Conservation (phyloP, 2,113 vertebrate genomes). For the Perca flavescens region DNA sequence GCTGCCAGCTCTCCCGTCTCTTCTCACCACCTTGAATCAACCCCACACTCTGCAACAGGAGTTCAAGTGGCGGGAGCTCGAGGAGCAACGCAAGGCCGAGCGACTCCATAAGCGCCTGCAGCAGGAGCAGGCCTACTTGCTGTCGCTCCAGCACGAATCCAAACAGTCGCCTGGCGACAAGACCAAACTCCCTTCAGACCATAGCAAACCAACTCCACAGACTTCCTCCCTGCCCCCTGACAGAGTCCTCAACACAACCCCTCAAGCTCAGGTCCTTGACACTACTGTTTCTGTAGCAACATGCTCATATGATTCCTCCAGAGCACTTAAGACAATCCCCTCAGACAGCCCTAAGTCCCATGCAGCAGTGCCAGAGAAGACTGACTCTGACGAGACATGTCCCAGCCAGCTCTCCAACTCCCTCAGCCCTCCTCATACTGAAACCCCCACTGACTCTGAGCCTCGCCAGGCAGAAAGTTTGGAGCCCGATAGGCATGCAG, state of each 20-base stretch:
- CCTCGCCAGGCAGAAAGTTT: constrained; percentile 53
- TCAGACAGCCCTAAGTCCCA: constrained; percentile 50
- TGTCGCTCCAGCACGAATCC: constrained; percentile 93
- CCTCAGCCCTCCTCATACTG: constrained; percentile 33
- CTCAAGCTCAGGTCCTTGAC: constrained; percentile 67
- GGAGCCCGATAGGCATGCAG: constrained; percentile 55
- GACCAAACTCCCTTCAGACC: constrained; percentile 62
- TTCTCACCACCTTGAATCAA: constrained; percentile 49
- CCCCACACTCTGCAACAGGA: constrained; percentile 85
- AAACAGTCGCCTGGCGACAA: constrained; percentile 79
- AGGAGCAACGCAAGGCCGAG: constrained; percentile 96
- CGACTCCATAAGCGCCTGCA: constrained; percentile 95
- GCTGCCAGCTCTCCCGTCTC: constrained; percentile 2
- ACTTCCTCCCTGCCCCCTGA: constrained; percentile 66
- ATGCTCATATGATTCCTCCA: constrained; percentile 31
- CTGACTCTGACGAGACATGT: constrained; percentile 47
- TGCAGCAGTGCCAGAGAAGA: constrained; percentile 30
- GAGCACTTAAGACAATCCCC: constrained; percentile 18
- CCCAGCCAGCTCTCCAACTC: constrained; percentile 10
- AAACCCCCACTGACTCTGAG: constrained; percentile 56
- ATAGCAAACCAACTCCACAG: constrained; percentile 55
- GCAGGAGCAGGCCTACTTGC: constrained; percentile 96
- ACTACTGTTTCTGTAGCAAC: constrained; percentile 23
- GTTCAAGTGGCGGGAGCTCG: constrained; percentile 97
- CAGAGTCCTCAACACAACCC: constrained; percentile 37